Conservation (phyloP, 2,888 invertebrate genomes). For the Galerucella calmariensis region DNA sequence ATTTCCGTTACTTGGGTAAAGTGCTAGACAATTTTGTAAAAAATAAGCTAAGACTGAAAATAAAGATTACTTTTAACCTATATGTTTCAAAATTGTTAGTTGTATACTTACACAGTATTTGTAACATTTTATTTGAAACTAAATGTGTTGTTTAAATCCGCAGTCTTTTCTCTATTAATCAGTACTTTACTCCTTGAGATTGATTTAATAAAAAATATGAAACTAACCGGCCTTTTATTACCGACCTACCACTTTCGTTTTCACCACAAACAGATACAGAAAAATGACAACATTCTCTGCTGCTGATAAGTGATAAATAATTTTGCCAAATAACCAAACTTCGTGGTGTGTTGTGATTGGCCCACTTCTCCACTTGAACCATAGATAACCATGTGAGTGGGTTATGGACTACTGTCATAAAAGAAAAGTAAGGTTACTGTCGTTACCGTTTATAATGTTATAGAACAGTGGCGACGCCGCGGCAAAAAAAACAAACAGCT, state of each 20-base stretch:
- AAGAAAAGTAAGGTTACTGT: too few species aligned
- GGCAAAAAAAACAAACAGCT: too few species aligned
- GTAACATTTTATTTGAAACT: constrained; percentile 11
- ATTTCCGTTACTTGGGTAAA: constrained; percentile 78
- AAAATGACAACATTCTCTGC: neutral
- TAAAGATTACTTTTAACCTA: constrained; percentile 33
- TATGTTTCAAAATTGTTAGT: neutral
- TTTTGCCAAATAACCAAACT: constrained; percentile 16
- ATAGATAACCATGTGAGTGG: neutral
- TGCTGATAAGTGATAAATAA: constrained; percentile 1
- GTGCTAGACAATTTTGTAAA: constrained; percentile 62
- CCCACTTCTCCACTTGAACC: neutral
- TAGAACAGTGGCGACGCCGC: too few species aligned
- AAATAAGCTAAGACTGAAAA: constrained; percentile 54
- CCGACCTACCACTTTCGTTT: neutral
- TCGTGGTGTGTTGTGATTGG: constrained; percentile 26
- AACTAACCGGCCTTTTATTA: neutral
- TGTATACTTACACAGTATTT: constrained; percentile 25
- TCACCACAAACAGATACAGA: neutral
- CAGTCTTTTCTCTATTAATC: constrained; percentile 10
- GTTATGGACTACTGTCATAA: neutral
- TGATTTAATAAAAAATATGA: neutral
- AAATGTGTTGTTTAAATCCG: neutral
- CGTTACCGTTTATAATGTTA: too few species aligned
- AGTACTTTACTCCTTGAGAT: neutral